Evolutionary conservation across 2,888 invertebrate genomes (phyloP).

Genomic region (Caenorhabditis angaria): DNA sequence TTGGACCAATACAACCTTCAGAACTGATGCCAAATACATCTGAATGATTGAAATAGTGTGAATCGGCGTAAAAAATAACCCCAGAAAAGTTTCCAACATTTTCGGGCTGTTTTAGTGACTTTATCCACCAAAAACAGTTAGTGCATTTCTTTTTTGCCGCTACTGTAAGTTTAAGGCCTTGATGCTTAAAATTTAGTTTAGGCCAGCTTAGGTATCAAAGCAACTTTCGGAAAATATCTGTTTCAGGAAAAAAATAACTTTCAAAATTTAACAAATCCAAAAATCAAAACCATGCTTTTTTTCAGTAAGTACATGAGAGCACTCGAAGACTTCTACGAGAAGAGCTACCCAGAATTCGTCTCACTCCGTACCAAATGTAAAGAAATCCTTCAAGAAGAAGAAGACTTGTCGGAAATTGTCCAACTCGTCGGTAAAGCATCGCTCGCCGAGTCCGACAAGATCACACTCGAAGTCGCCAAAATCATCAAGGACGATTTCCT

Average conservation of each 20-base stretch:
- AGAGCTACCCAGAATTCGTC: conserved; percentile 95
- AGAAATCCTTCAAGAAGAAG: conserved; percentile 91
- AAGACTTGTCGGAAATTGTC: conserved; percentile 98
- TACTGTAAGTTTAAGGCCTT: too few relatives aligned
- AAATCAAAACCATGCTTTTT: not conserved
- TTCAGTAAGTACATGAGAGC: conserved; percentile 90
- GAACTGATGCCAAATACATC: too few relatives aligned
- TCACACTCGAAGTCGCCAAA: conserved; percentile 90
- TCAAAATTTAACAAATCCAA: not conserved
- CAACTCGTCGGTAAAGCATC: conserved; percentile 92
- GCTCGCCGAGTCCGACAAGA: conserved; percentile 97
- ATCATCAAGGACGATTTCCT: conserved; percentile 93
- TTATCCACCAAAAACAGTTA: too few relatives aligned
- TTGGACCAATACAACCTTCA: too few relatives aligned
- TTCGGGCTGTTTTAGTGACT: too few relatives aligned
- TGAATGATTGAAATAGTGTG: too few relatives aligned
- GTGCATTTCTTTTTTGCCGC: too few relatives aligned
- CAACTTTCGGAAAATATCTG: too few relatives aligned
- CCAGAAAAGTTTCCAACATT: too few relatives aligned
- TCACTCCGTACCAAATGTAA: conserved; percentile 90
- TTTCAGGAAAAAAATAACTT: not conserved
- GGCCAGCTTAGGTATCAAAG: too few relatives aligned
- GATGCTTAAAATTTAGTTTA: too few relatives aligned
- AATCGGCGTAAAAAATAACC: too few relatives aligned
- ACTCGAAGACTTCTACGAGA: conserved; percentile 98